Evolutionary conservation across 92 coral and sea anemone species (phyloP), one percentile per base, ranked within the genome.

Genomic region (Umimayanthus kanabou): DNA sequence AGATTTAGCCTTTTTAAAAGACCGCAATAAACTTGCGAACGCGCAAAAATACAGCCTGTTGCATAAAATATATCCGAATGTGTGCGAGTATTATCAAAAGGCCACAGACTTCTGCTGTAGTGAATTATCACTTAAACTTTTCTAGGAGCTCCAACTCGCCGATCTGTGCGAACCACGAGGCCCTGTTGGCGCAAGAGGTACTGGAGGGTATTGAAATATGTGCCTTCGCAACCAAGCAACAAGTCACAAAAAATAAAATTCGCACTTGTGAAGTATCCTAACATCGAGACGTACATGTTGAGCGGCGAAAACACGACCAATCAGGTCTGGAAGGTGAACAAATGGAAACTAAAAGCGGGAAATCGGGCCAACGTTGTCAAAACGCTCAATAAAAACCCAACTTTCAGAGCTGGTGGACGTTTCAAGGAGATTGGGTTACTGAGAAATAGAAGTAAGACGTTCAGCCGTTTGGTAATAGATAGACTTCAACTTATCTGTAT

Each of bases 291-390:
- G 42, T 83, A 83, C 30, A 69, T n/a, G 43, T 61, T 83, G 25
- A 70, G 40, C 30, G 43, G 37, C 28, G 78, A 83, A 70, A 70
- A 70, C n/a, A 43, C 37, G 43, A 33, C 78, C 33, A 49, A 33
- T 70, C 87, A 45, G 61, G 33, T 49, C n/a, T 83, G 87, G 87
- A 43, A 8, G 9, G 78, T 83, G 26, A 45, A 70, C 76, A 53
- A 39, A 33, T 83, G 78, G 77, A 83, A 28, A 29, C 40, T 69
- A 29, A 45, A 83, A 20, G 37, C 15, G 9, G 26, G 30, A 47
- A 25, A n/a, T 9, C 16, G n/a, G 40, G 78, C 9, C 37, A 70
- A 40, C 40, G 67, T 70, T 0, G 11, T 70, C 26, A 72, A 20
- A 25, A 11, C 18, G 4, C 87, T 83, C 28, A 47, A 83, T 15